These are phyloP conservation scores for Porites cylindrica DNA, from an alignment of 92 coral and sea anemone genomes.

Conservation along the genomic window DNA sequence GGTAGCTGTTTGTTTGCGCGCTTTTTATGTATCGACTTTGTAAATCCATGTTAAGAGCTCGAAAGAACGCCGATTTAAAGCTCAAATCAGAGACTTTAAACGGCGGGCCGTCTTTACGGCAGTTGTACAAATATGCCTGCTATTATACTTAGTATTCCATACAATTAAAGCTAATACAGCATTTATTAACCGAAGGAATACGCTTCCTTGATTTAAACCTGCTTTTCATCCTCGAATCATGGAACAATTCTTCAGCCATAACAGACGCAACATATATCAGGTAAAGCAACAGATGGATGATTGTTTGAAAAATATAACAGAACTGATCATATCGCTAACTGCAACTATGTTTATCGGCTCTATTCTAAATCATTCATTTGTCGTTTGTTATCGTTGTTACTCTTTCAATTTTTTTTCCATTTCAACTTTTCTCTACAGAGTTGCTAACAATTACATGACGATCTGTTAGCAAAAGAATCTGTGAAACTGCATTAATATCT, in stretches of 20 bases:
- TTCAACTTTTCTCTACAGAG: no score
- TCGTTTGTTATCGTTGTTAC: no score
- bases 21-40: neutral
- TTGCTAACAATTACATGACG: no score
- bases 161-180: constrained; percentile 43
- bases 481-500: no score
- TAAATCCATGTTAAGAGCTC: neutral
- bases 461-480: no score
- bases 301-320: no score
- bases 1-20: neutral
- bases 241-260: constrained; percentile 30
- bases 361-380: no score
- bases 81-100: neutral
- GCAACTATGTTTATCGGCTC: no score
- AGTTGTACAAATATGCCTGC: constrained; percentile 48
- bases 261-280: constrained; percentile 25
- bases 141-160: constrained; percentile 22
- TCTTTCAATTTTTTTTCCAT: no score
- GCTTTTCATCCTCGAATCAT: neutral
- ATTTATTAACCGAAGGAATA: constrained; percentile 19
- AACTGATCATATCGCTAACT: no score
- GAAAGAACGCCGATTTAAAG: neutral
- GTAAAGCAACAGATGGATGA: neutral
- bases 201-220: neutral
- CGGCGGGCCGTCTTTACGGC: constrained; percentile 31